Evolutionary conservation across 2,888 invertebrate genomes (phyloP), one percentile per base, ranked within the genome.

Genomic region (Venustoraphidia nigricollis): DNA sequence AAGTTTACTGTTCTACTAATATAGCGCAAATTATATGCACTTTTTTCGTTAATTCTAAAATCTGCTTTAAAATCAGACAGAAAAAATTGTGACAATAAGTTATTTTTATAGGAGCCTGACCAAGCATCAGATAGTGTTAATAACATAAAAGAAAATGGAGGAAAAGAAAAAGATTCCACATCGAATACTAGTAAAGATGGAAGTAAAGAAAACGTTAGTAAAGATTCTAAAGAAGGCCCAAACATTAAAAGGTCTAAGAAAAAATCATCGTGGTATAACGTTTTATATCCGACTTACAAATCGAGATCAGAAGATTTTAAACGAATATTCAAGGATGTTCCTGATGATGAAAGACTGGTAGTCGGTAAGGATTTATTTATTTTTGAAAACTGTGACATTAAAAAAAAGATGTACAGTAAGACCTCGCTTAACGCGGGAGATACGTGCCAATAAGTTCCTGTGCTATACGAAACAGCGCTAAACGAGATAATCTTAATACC

Each of bases 251-350:
- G 76, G 53, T 72, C 81, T 13, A 76, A 75, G 44, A 87, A 87
- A 65, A 88, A 87, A 66, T 82, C 84, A 51, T 83, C 87, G 51
- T 90, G 89, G 87, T 89, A 88, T 65, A 87, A 81, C 67, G 76
- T 84, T 5, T 72, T 89, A 39, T 86, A 87, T 67, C 93, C 95
- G 37, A 92, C 91, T 0, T 96, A 96, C 66, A 95, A 95, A 69
- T 90, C 90, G 51, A 77, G 91, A 56, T 86, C 87, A 5, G 90
- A 90, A 59, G 93, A 95, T 68, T 95, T 94, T 66, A 91, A 86
- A 62, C 76, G 85, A 61, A 79, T 92, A 52, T 96, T 96, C 67
- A 91, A 89, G 65, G 89, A 90, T 51, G 77, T 95, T 53, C 93
- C 94, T 1, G 79, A 81, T 51, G 90, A 92, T 59, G 94, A 95